These are phyloP conservation scores for Apodemia hepburni DNA, from an alignment of 2,888 invertebrate species.

Conservation along the genomic window DNA sequence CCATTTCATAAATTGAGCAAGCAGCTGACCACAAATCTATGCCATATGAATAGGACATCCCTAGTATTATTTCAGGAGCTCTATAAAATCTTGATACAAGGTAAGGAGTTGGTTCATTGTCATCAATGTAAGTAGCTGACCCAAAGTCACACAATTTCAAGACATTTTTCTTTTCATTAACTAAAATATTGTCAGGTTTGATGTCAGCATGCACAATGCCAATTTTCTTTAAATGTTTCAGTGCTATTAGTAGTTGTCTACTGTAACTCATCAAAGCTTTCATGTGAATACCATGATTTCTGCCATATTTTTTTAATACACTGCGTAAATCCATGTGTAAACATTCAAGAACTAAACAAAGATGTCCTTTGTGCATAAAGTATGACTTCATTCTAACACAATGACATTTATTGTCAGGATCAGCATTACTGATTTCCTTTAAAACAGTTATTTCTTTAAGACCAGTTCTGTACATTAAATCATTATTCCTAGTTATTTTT, in stretches of 20 bases:
- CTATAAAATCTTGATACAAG: constrained; percentile 98
- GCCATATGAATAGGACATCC: constrained; percentile 95
- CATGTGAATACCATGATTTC: constrained; percentile 95
- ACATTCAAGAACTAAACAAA: constrained; percentile 98
- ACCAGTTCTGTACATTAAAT: constrained; percentile 99
- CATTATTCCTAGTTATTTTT: constrained; percentile 99
- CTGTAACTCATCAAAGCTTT: constrained; percentile 98
- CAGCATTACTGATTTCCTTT: constrained; percentile 95
- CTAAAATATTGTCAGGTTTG: constrained; percentile 99
- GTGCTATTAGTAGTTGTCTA: constrained; percentile 94
- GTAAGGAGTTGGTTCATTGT: constrained; percentile 98
- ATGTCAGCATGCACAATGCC: constrained; percentile 99
- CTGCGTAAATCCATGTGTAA: constrained; percentile 95
- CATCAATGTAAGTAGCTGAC: constrained; percentile 94
- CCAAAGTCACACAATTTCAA: constrained; percentile 99
- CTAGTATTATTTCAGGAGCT: constrained; percentile 98
- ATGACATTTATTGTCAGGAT: constrained; percentile 97
- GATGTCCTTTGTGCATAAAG: constrained; percentile 98
- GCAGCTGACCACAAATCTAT: constrained; percentile 99
- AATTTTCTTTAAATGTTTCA: constrained; percentile 95
- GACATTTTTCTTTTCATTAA: constrained; percentile 97
- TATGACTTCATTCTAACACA: constrained; percentile 92
- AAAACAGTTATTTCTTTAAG: constrained; percentile 96
- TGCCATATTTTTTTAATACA: constrained; percentile 97
- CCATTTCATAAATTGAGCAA: constrained; percentile 98